Conservation (phyloP, 1,140 invertebrate genomes). For the Heliothis virescens region DNA sequence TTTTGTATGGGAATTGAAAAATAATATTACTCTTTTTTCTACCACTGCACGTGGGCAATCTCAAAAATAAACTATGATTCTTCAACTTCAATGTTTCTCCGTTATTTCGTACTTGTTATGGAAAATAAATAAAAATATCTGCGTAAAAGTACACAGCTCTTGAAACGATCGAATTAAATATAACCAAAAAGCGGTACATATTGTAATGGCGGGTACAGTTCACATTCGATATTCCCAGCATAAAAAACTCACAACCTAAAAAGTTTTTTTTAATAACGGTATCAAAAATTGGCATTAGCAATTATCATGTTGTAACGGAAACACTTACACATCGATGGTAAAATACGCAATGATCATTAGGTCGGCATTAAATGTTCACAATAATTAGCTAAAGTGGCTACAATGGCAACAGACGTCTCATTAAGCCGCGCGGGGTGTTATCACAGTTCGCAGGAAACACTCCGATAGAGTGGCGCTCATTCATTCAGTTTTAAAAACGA, state of each 20-base stretch:
- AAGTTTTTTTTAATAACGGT: background rate
- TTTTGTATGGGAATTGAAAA: slow-evolving; percentile 86
- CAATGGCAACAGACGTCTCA: slow-evolving; percentile 58
- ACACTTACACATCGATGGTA: slow-evolving; percentile 38
- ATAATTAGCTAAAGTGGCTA: slow-evolving; percentile 53
- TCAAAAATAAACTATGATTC: slow-evolving; percentile 81
- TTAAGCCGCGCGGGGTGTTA: slow-evolving; percentile 67
- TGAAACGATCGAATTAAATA: too few species aligned
- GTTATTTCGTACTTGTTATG: slow-evolving; percentile 33
- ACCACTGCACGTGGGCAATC: slow-evolving; percentile 75
- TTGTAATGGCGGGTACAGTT: too few species aligned
- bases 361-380: slow-evolving; percentile 50
- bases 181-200: too few species aligned
- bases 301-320: slow-evolving; percentile 34
- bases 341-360: slow-evolving; percentile 46
- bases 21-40: slow-evolving; percentile 85
- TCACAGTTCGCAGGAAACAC: slow-evolving; percentile 71
- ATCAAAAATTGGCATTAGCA: slow-evolving; percentile 20
- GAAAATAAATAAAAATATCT: slow-evolving; percentile 33
- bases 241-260: background rate
- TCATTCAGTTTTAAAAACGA: slow-evolving; percentile 79
- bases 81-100: slow-evolving; percentile 47
- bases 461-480: slow-evolving; percentile 65
- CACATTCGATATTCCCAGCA: background rate
- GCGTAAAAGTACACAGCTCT: too few species aligned